A percentile compares a stretch with the other conserved stretches of the same genome.
These are phyloP conservation scores for Cataglyphis rosenhaueri DNA, from an alignment of 2,888 invertebrate genomes.

Conservation along the genomic window DNA sequence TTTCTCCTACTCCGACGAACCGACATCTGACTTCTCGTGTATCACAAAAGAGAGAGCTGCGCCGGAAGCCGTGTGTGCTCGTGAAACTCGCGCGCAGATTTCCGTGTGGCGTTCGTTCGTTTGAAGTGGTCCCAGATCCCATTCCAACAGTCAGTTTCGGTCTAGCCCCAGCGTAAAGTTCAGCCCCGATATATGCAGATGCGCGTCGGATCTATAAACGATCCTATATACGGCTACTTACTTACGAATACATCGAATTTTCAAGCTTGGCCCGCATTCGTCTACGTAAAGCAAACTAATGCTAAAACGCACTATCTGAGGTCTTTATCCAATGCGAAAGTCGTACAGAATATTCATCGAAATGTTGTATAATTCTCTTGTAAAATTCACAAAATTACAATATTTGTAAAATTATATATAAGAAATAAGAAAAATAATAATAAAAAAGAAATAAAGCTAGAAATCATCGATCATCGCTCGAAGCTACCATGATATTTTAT, in stretches of 20 bases:
- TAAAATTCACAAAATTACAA: not conserved
- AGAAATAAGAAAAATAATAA: not conserved
- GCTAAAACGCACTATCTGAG: not conserved
- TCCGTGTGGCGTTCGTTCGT: constrained; percentile 48
- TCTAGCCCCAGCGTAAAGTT: constrained; percentile 52
- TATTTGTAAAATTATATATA: not conserved
- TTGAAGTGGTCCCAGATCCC: constrained; percentile 56
- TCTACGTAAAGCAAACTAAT: not conserved
- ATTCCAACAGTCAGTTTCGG: constrained; percentile 51
- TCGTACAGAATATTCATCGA: not conserved
- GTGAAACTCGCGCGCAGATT: constrained; percentile 43
- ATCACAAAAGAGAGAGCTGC: constrained; percentile 50
- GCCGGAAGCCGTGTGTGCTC: constrained; percentile 38
- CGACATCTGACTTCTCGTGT: constrained; percentile 53
- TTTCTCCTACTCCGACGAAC: constrained; percentile 51
- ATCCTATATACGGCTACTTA: constrained; percentile 16
- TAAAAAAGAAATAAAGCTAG: not conserved
- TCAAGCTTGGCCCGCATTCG: constrained; percentile 15
- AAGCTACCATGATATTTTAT: not conserved
- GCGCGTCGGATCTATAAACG: constrained; percentile 30
- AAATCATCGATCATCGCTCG: not conserved
- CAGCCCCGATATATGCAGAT: constrained; percentile 38
- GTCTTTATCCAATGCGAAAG: not conserved
- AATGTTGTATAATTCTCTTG: not conserved
- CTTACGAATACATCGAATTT: constrained; percentile 30